These are phyloP conservation scores for Phthorimaea operculella DNA, from an alignment of 1,140 invertebrate genomes.

Conservation along the genomic window DNA sequence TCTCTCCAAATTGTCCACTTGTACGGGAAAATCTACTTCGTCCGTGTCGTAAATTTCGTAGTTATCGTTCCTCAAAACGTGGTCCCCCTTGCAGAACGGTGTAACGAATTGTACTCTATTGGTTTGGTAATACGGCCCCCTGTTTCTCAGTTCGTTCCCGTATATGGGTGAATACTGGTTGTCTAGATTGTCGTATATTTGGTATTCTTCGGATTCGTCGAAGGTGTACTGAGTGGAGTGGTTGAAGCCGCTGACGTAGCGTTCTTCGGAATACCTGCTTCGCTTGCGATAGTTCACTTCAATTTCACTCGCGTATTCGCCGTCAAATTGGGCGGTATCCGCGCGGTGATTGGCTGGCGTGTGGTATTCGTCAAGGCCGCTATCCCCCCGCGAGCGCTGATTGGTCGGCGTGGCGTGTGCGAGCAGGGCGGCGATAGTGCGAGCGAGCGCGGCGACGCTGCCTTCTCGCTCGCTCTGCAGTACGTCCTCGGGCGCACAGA, in stretches of 20 bases:
- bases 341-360: conserved; percentile 27
- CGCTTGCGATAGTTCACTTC: conserved; percentile 46
- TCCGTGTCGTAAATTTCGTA: conserved; percentile 59
- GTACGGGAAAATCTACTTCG: conserved; percentile 48
- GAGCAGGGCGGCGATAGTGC: conserved; percentile 69
- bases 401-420: conserved; percentile 53
- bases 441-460: conserved; percentile 45
- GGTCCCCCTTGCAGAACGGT: conserved; percentile 45
- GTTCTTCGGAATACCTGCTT: conserved; percentile 49
- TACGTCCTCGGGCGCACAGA: conserved; percentile 80
- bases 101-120: conserved; percentile 57
- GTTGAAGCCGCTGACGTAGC: conserved; percentile 61
- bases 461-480: conserved; percentile 55
- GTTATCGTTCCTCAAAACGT: conserved; percentile 38
- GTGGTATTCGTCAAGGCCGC: conserved; percentile 22
- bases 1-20: conserved; percentile 27
- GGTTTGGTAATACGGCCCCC: conserved; percentile 44
- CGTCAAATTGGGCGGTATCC: conserved; percentile 32
- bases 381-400: conserved; percentile 42
- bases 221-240: conserved; percentile 38
- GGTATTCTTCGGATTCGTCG: conserved; percentile 50
- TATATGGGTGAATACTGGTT: conserved; percentile 43
- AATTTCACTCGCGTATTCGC: conserved; percentile 16
- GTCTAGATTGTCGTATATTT: conserved; percentile 39
- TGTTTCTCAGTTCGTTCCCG: conserved; percentile 33